These are phyloP conservation scores for Epirrhoe tristata DNA, from an alignment of 2,888 invertebrate species.

Conservation along the genomic window DNA sequence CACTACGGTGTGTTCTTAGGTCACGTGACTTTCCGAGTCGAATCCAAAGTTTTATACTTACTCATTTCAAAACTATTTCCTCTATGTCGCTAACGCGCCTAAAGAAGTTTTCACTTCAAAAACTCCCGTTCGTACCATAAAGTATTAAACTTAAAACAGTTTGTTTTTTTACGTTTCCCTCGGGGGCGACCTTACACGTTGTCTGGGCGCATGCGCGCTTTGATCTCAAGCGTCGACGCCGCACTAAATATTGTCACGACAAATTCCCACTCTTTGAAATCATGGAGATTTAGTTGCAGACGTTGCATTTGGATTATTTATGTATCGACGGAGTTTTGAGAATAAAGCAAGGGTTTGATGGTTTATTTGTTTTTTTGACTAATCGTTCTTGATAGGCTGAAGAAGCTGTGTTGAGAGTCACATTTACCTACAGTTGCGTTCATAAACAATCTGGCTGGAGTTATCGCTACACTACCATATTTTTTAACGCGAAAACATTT, in stretches of 20 bases:
- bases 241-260: conserved; percentile 80
- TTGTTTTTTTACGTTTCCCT: conserved; percentile 65
- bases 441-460: too few relatives aligned
- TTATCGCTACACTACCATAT: too few relatives aligned
- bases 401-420: too few relatives aligned
- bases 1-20: too few relatives aligned
- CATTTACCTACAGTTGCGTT: too few relatives aligned
- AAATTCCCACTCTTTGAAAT: conserved; percentile 82
- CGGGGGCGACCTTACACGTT: conserved; percentile 74
- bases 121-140: conserved; percentile 56
- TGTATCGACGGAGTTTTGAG: conserved; percentile 55
- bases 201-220: conserved; percentile 61
- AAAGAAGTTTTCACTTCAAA: too few relatives aligned
- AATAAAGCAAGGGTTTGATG: conserved; percentile 50
- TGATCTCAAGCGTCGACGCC: conserved; percentile 64
- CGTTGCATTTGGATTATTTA: conserved; percentile 77
- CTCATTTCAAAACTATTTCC: too few relatives aligned
- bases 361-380: conserved; percentile 1
- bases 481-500: neutral
- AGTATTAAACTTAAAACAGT: conserved; percentile 80
- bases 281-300: conserved; percentile 61
- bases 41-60: too few relatives aligned
- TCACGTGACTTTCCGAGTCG: too few relatives aligned
- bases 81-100: too few relatives aligned
- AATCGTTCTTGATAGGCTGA: neutral